Conservation (phyloP, 2,113 vertebrate species). For the Ovis canadensis region DNA sequence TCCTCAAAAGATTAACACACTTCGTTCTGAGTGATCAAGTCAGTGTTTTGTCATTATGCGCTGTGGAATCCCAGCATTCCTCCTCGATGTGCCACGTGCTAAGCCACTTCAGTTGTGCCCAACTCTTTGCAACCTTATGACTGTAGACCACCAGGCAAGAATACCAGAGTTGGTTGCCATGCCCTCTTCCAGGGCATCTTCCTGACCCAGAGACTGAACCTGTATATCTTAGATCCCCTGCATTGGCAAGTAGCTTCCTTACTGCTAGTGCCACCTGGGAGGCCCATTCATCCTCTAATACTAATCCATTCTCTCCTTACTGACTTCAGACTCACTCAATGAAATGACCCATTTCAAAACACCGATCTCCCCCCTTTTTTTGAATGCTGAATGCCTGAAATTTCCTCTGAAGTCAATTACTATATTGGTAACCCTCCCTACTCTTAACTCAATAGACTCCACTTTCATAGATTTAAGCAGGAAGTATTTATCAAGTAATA, state of each 20-base stretch:
- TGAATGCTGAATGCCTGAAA: background rate
- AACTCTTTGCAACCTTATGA: background rate
- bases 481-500: background rate
- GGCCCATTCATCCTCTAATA: background rate
- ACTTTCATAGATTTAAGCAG: background rate
- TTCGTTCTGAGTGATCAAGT: background rate
- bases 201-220: background rate
- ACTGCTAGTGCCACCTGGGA: background rate
- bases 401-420: background rate
- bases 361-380: too few relatives aligned
- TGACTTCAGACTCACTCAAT: background rate
- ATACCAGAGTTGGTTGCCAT: background rate
- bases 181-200: background rate
- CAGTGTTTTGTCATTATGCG: background rate
- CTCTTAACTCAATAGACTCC: background rate
- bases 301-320: background rate
- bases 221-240: background rate
- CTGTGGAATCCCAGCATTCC: background rate
- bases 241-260: background rate
- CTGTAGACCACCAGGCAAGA: background rate
- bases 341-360: background rate
- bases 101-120: background rate
- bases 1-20: background rate
- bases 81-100: fast-evolving
- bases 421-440: background rate